phyloP scores from a whole-genome alignment of 2,113 vertebrate genomes.

The Bufo gargarizans region DNA sequence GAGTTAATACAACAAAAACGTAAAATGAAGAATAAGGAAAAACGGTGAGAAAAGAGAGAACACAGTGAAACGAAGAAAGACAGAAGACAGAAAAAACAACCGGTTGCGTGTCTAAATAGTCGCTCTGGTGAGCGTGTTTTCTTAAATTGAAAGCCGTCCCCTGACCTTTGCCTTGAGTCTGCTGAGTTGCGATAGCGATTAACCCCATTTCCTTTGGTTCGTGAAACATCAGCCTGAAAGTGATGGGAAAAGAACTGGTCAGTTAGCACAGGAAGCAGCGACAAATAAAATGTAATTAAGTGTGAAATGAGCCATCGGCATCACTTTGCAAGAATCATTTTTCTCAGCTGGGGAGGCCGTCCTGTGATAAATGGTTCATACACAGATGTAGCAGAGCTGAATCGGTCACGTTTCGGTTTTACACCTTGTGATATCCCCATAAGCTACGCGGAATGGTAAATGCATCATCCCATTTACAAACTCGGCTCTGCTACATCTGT shows the following conservation, averaged over 20 bases:
- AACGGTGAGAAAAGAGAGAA: too few relatives aligned
- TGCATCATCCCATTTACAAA: background rate
- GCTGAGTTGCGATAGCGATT: conserved; percentile 84
- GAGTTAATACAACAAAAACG: background rate
- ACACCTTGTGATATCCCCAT: background rate
- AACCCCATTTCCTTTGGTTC: conserved; percentile 86
- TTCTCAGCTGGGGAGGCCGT: background rate
- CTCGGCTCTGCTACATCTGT: conserved; percentile 4
- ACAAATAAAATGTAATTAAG: conserved; percentile 53
- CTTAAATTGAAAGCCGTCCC: conserved; percentile 55
- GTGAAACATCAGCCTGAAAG: conserved; percentile 82
- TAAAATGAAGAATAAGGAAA: background rate
- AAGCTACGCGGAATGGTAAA: too few relatives aligned
- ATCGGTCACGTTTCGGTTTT: background rate
- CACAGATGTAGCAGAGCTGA: background rate
- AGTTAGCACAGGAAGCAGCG: conserved; percentile 64
- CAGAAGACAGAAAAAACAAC: conserved; percentile 1
- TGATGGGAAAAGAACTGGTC: conserved; percentile 63
- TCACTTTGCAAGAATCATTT: conserved; percentile 32
- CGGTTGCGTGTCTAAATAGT: background rate
- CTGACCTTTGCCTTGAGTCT: conserved; percentile 90
- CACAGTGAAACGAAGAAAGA: too few relatives aligned
- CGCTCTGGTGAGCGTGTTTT: conserved; percentile 38
- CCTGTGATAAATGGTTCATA: background rate
- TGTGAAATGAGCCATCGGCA: conserved; percentile 50